These are phyloP conservation scores for Phalacrocorax brasilianus DNA, from an alignment of 2,113 vertebrate genomes.

Conservation along the genomic window DNA sequence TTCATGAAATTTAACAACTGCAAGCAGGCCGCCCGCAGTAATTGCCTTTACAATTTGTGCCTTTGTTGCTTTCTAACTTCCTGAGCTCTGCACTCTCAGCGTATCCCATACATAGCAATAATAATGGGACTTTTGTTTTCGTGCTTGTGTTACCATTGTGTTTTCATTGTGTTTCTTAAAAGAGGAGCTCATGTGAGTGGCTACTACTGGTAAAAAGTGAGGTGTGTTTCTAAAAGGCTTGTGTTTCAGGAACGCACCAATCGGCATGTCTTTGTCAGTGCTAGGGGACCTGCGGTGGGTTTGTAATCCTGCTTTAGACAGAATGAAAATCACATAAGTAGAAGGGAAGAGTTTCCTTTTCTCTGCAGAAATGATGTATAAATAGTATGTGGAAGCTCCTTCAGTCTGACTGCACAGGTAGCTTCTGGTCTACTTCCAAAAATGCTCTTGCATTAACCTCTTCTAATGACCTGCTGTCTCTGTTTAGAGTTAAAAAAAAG, in stretches of 20 bases:
- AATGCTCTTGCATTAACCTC: fast-evolving
- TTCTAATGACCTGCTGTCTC: background rate
- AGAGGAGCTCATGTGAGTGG: background rate
- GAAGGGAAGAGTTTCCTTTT: background rate
- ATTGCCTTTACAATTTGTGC: background rate
- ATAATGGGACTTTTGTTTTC: background rate
- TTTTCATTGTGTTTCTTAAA: background rate
- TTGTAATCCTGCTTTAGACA: background rate
- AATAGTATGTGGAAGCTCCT: background rate
- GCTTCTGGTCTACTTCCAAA: background rate
- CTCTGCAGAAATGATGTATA: background rate
- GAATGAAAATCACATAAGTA: background rate
- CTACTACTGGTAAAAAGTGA: background rate
- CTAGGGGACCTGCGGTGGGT: background rate
- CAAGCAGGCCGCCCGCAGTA: background rate
- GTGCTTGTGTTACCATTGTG: background rate
- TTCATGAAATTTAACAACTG: background rate
- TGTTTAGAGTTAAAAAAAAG: background rate
- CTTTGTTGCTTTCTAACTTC: background rate
- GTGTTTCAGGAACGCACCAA: background rate
- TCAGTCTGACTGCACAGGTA: background rate
- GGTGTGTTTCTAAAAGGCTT: background rate
- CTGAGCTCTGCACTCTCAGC: background rate
- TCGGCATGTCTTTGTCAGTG: background rate
- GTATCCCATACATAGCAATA: background rate